Conservation (phyloP, 1,140 invertebrate genomes). For the Zophobas atratus region DNA sequence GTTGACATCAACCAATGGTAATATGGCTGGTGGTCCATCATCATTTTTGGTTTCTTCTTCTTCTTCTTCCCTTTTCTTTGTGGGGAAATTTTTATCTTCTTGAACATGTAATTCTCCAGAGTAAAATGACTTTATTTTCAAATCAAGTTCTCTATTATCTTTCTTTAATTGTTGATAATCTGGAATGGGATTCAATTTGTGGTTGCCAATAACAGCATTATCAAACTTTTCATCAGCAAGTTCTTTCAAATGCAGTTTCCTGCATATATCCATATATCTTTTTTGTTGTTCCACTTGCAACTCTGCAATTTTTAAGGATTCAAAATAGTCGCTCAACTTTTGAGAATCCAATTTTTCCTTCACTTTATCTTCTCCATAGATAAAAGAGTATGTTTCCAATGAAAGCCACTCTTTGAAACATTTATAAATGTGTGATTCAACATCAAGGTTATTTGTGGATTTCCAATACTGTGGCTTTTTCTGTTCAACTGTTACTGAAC, state of each 20-base stretch:
- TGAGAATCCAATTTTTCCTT: constrained; percentile 72
- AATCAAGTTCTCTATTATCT: constrained; percentile 71
- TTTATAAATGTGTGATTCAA: constrained; percentile 68
- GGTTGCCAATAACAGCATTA: constrained; percentile 60
- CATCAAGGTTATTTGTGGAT: constrained; percentile 55
- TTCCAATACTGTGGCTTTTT: constrained; percentile 41
- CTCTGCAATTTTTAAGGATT: constrained; percentile 66
- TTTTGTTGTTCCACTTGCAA: constrained; percentile 60
- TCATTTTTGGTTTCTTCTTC: constrained; percentile 61
- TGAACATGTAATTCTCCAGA: constrained; percentile 62
- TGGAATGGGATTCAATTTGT: constrained; percentile 71
- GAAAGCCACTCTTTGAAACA: constrained; percentile 74
- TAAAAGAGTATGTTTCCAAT: constrained; percentile 72
- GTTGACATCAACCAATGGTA: constrained; percentile 73
- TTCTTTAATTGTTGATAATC: constrained; percentile 73
- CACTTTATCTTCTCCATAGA: constrained; percentile 73
- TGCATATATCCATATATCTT: constrained; percentile 72
- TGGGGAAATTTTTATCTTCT: constrained; percentile 59
- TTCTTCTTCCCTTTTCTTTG: constrained; percentile 61
- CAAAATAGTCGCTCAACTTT: constrained; percentile 72
- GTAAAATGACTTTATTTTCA: constrained; percentile 74
- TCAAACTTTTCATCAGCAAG: constrained; percentile 71
- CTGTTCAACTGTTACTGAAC: constrained; percentile 31
- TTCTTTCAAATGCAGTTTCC: constrained; percentile 72
- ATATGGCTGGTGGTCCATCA: constrained; percentile 61